Conservation (phyloP, 2,888 invertebrate genomes). For the Fragum sueziense region DNA sequence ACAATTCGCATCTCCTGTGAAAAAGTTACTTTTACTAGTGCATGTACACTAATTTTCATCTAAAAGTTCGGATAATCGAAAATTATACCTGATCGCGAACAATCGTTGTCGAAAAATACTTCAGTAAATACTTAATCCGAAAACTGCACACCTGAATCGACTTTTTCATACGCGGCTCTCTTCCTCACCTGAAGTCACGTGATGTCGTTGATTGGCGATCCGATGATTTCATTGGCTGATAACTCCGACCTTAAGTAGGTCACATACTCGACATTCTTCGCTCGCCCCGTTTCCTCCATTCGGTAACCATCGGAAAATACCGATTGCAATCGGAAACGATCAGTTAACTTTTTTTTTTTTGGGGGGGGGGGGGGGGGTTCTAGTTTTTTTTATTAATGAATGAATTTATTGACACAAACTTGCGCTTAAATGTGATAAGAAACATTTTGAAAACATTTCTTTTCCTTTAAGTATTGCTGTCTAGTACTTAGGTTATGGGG, state of each 20-base stretch:
- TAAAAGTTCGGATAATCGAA: neutral
- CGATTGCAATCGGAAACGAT: too few species aligned
- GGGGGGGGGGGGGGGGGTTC: too few species aligned
- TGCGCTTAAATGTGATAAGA: too few species aligned
- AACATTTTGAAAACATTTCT: too few species aligned
- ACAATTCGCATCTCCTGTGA: neutral
- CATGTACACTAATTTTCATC: neutral
- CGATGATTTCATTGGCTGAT: constrained; percentile 49
- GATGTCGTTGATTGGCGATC: constrained; percentile 39
- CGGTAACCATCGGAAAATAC: neutral
- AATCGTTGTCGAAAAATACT: neutral
- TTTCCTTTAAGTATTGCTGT: too few species aligned
- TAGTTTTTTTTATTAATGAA: too few species aligned
- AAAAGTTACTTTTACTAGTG: neutral
- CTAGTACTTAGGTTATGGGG: too few species aligned
- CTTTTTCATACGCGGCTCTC: constrained; percentile 48
- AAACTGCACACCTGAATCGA: constrained; percentile 37
- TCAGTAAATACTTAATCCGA: neutral
- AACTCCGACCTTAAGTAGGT: neutral
- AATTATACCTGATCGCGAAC: neutral
- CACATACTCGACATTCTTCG: constrained; percentile 23
- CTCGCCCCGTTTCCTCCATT: neutral
- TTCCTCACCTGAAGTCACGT: constrained; percentile 64
- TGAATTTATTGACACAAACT: too few species aligned
- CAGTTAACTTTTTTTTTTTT: too few species aligned